Evolutionary conservation across 2,888 invertebrate species (phyloP).

Genomic region (Laothoe populi): DNA sequence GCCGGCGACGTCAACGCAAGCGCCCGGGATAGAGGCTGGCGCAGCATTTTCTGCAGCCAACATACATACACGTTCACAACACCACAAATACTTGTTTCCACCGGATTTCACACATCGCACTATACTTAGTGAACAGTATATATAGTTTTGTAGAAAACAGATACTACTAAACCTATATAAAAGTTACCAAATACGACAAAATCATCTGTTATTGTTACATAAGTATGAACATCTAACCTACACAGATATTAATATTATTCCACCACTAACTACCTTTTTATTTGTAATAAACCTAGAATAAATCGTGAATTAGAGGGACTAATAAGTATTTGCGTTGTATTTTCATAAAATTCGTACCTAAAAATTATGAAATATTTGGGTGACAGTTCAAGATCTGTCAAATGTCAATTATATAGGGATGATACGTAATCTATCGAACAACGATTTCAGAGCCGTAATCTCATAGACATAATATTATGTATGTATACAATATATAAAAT

Average conservation of each 20-base stretch:
- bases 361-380: constrained; percentile 47
- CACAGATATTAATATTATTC: constrained; percentile 42
- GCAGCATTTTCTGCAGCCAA: constrained; percentile 87
- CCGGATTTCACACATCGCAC: neutral
- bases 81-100: constrained; percentile 5
- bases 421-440: neutral
- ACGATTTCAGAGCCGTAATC: neutral
- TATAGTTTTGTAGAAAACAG: neutral
- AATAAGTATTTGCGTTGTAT: constrained; percentile 36
- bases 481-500: no score
- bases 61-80: constrained; percentile 41
- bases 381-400: constrained; percentile 60
- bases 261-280: neutral
- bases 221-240: constrained; percentile 79
- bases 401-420: constrained; percentile 33
- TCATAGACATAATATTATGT: no score
- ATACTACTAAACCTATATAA: neutral
- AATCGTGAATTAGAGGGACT: neutral
- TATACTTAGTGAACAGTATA: neutral
- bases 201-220: constrained; percentile 79
- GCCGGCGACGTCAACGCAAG: constrained; percentile 79
- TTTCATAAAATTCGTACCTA: constrained; percentile 58
- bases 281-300: neutral
- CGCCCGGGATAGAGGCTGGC: constrained; percentile 89
- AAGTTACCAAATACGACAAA: constrained; percentile 46